phyloP scores from a whole-genome alignment of 2,113 vertebrate genomes.

The Callorhinus ursinus region DNA sequence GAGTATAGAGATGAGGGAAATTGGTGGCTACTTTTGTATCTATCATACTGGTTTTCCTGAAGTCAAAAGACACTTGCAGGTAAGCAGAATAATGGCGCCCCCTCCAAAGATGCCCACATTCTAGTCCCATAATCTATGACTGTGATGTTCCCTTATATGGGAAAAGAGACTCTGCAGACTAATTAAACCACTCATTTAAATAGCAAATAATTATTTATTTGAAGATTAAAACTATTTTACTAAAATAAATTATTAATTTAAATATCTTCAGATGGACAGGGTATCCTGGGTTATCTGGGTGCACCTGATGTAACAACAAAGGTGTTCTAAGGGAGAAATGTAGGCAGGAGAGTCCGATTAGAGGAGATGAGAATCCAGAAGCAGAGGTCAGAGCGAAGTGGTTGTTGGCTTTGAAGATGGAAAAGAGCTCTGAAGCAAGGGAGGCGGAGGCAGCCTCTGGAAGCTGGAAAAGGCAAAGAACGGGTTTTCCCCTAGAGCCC shows the following conservation, averaged over 20 bases:
- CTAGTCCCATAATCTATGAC: not conserved
- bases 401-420: not conserved
- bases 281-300: not conserved
- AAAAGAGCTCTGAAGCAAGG: not conserved
- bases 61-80: not conserved
- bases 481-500: rapidly evolving
- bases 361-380: not conserved
- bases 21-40: not conserved
- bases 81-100: not conserved
- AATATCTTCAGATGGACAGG: not conserved
- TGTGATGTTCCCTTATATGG: not conserved
- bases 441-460: not conserved
- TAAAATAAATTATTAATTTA: not conserved
- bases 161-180: not conserved
- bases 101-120: not conserved
- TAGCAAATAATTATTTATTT: not conserved
- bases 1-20: not conserved
- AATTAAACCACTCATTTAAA: not conserved
- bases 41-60: not conserved
- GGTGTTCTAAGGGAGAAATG: not conserved
- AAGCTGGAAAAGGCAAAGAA: not conserved
- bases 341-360: not conserved
- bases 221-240: not conserved
- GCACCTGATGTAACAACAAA: not conserved
- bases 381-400: not conserved